phyloP scores from a whole-genome alignment of 1,140 invertebrate genomes.

The Drosophila seguyi region DNA sequence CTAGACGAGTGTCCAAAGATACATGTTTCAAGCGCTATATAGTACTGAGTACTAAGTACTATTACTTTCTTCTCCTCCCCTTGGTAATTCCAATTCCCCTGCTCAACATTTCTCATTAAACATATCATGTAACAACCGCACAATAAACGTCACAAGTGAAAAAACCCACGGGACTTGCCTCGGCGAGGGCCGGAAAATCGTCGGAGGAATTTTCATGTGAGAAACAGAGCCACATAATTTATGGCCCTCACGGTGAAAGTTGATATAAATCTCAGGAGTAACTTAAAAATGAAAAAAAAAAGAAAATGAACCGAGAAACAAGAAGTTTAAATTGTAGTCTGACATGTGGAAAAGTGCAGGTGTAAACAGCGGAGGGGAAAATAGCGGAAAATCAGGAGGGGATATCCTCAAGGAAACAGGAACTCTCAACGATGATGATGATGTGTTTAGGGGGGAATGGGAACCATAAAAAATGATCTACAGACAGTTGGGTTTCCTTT shows the following conservation, averaged over 20 bases:
- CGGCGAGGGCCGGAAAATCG: slow-evolving; percentile 39
- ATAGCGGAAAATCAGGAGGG: slow-evolving; percentile 17
- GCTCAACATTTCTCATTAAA: slow-evolving; percentile 65
- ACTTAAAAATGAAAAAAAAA: slow-evolving; percentile 49
- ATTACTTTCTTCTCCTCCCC: not conserved
- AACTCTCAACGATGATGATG: slow-evolving; percentile 50
- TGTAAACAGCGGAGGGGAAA: slow-evolving; percentile 20
- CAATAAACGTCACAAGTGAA: slow-evolving; percentile 73
- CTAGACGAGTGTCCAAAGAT: slow-evolving; percentile 13
- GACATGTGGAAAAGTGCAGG: slow-evolving; percentile 60
- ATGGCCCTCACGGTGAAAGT: slow-evolving; percentile 78
- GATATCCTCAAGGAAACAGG: slow-evolving; percentile 42
- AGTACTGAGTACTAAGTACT: not conserved
- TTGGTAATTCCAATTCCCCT: slow-evolving; percentile 14
- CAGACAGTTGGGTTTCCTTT: slow-evolving; percentile 17
- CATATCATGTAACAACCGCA: slow-evolving; percentile 74
- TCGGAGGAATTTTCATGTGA: slow-evolving; percentile 69
- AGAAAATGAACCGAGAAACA: slow-evolving; percentile 4
- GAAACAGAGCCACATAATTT: slow-evolving; percentile 66
- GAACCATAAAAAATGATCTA: slow-evolving; percentile 27
- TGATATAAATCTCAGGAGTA: slow-evolving; percentile 77
- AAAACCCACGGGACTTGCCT: slow-evolving; percentile 58
- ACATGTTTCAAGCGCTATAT: slow-evolving; percentile 22
- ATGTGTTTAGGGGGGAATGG: slow-evolving; percentile 12
- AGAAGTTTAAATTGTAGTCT: slow-evolving; percentile 45